These are phyloP conservation scores for Chlorops oryzae DNA, from an alignment of 1,140 invertebrate genomes.

Conservation along the genomic window DNA sequence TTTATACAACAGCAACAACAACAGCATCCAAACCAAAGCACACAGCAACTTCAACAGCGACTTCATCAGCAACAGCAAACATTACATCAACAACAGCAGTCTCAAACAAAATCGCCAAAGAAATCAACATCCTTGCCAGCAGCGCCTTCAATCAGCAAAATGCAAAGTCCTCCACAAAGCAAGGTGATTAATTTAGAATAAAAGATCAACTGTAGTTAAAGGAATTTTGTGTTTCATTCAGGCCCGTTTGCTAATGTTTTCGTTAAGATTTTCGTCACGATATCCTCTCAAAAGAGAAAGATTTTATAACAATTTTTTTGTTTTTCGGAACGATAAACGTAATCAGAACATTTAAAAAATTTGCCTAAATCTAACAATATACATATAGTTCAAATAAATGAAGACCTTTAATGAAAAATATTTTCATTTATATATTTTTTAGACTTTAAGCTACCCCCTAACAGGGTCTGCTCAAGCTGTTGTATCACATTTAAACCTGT, in stretches of 20 bases:
- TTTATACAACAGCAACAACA: slow-evolving; percentile 2
- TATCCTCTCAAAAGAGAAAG: too few species aligned
- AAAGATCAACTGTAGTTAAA: too few species aligned
- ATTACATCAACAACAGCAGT: slow-evolving; percentile 20
- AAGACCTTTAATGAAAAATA: too few species aligned
- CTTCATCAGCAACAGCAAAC: slow-evolving; percentile 4
- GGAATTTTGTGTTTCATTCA: too few species aligned
- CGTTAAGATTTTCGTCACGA: too few species aligned
- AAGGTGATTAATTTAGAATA: too few species aligned
- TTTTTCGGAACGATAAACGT: too few species aligned
- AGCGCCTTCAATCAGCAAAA: slow-evolving; percentile 19
- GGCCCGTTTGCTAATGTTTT: too few species aligned
- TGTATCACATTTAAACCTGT: slow-evolving; percentile 29
- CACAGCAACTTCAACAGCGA: slow-evolving; percentile 16
- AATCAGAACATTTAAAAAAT: too few species aligned
- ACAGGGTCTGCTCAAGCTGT: slow-evolving; percentile 8
- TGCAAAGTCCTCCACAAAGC: slow-evolving; percentile 34
- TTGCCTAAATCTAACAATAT: too few species aligned
- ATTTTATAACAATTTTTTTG: too few species aligned
- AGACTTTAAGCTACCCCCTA: slow-evolving; percentile 18
- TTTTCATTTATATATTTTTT: not conserved
- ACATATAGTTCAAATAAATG: too few species aligned
- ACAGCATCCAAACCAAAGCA: not conserved
- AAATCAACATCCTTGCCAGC: slow-evolving; percentile 41
- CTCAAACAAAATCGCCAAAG: slow-evolving; percentile 33